Base-by-base conservation (phyloP, 2,113 vertebrate genomes). In the Peromyscus polionotus region DNA sequence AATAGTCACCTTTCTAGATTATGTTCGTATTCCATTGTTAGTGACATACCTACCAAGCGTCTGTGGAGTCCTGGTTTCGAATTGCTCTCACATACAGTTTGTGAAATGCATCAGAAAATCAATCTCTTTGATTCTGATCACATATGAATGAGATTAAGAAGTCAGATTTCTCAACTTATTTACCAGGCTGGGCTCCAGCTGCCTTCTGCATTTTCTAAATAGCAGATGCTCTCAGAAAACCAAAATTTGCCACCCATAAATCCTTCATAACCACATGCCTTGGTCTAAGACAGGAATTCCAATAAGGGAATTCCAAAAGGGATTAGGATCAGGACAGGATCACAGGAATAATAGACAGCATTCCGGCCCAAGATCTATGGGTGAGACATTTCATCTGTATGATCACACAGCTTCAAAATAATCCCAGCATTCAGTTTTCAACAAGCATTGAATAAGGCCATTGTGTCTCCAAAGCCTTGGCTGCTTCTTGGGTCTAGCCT, bases 81-180 rank as follows among this genome's bases (percentile, higher is more conserved):
- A 83, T 65, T 39, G 12, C 33, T 48, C 26, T 95, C 68, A 70
- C 36, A 90, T 63, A 86, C 3, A 39, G 51, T 61, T 84, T 70
- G 79, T 48, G 39, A 92, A 93, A 92, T 57, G 9, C 80, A 95
- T 59, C 63, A 88, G 88, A 93, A 81, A 90, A 77, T 90, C 11
- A 90, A 45, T 94, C 90, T 94, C 20, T 1, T 88, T 88, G 22
- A 42, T 91, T 97, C 91, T 95, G 92, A 96, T 97, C 95, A 89
- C 97, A 97, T 94, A 93, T 57, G 91, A 97, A 97, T 95, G 85
- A 95, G 95, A 97, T 97, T 98, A 96, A 97, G 94, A 96, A 68
- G 59, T 95, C 39, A 68, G 88, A 96, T 96, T 94, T 81, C 87
- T 93, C 94, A 96, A 92, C 51, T 77, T 96, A 96, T 96, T 96